Evolutionary conservation across 2,888 invertebrate genomes (phyloP), one percentile per base, ranked within the genome.

Genomic region (Synergus itoensis): DNA sequence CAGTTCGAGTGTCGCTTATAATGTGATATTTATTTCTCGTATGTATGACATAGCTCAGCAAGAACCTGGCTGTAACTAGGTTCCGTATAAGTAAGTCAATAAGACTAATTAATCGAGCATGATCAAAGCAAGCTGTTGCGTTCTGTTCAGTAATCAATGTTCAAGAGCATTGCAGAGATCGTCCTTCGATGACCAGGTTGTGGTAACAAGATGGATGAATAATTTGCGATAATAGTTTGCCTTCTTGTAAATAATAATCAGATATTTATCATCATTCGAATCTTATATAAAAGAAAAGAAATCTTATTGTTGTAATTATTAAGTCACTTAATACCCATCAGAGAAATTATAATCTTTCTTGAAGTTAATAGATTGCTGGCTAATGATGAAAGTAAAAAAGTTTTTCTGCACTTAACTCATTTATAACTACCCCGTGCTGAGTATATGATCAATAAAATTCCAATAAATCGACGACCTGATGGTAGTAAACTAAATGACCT

Each of bases 61-160:
- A 73, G 53, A 73, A 73, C 73, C 40, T 73, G 53, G 36, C n/a
- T 73, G 53, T 36, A 73, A 73, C 53, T 73, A 73, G 73, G 73
- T 53, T 73, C 53, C 40, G 73, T 73, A 73, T 73, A 48, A 73
- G 73, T 73, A 53, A 73, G 73, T 40, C 53, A 53, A 73, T 73
- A 73, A 73, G 73, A 73, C 53, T 73, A 73, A 53, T 73, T 73
- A 73, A 73, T 48, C 53, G 36, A 73, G 73, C 73, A 73, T 73
- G 36, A n/a, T 53, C 53, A 73, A 36, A 73, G 36, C 36, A 36
- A 73, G 18, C 43, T 65, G 65, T 65, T 41, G 65, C 41, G 41
- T 43, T n/a, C n/a, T n/a, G n/a, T n/a, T n/a, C n/a, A n/a, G n/a
- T n/a, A n/a, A n/a, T n/a, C n/a, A n/a, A n/a, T n/a, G n/a, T n/a